Percentiles rank a stretch among this genome's conserved stretches.
Conservation (phyloP, 2,888 invertebrate genomes). For the Deroplatys truncata region DNA sequence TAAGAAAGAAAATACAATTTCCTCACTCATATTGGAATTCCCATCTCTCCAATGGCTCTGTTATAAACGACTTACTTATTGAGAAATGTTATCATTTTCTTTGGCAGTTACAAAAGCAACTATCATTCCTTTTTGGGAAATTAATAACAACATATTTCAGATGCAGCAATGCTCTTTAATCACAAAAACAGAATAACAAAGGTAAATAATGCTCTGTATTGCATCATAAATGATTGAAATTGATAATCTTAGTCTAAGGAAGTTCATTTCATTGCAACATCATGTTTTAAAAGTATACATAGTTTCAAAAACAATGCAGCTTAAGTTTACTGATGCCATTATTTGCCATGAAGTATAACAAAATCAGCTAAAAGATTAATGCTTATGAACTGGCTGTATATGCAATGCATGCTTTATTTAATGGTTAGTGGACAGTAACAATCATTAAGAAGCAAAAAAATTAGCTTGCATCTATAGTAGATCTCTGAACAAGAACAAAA, state of each 20-base stretch:
- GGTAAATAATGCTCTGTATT: neutral
- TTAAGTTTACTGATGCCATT: neutral
- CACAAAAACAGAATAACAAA: neutral
- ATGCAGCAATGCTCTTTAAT: neutral
- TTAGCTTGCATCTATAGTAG: neutral
- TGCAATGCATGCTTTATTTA: neutral
- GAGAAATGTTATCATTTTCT: no score
- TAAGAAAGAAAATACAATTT: no score
- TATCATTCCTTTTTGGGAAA: neutral
- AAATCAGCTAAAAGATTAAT: neutral
- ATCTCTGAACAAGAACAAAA: neutral
- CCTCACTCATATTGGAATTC: no score
- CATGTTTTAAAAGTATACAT: neutral
- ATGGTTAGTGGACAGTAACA: neutral
- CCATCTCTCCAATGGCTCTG: no score
- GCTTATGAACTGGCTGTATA: neutral
- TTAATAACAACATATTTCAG: neutral
- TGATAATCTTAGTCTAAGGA: neutral
- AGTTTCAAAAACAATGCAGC: neutral
- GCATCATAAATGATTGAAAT: neutral
- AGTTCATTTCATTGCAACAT: neutral
- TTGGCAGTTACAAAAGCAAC: no score
- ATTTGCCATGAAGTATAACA: neutral
- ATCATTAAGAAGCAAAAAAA: neutral
- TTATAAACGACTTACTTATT: no score